These are phyloP conservation scores for Stratiolaelaps scimitus DNA, from an alignment of 1,140 invertebrate genomes.

Conservation along the genomic window DNA sequence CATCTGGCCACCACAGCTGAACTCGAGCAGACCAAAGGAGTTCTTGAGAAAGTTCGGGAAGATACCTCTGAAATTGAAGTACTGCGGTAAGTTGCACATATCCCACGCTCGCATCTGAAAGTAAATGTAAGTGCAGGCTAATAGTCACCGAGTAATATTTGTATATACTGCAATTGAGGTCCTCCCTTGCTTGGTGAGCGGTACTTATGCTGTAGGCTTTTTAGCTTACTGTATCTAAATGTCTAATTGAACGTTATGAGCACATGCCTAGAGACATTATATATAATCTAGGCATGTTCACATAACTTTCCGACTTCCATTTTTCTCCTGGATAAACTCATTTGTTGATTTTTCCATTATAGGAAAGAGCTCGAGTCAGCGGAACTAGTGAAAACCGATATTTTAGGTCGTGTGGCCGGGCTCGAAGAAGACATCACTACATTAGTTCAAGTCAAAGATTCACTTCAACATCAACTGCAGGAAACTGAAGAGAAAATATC, in stretches of 20 bases:
- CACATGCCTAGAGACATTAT: too few relatives aligned
- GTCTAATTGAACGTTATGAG: too few relatives aligned
- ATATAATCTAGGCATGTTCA: too few relatives aligned
- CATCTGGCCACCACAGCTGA: slow-evolving; percentile 25
- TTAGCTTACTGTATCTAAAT: too few relatives aligned
- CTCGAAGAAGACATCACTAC: slow-evolving; percentile 3
- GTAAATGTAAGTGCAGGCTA: too few relatives aligned
- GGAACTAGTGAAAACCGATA: background rate
- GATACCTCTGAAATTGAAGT: background rate
- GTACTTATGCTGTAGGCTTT: too few relatives aligned
- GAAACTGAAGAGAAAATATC: slow-evolving; percentile 5
- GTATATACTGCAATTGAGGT: too few relatives aligned
- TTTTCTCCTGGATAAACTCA: too few relatives aligned
- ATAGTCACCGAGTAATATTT: too few relatives aligned
- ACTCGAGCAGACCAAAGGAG: slow-evolving; percentile 12
- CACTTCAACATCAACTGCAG: background rate
- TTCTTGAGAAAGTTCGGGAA: background rate
- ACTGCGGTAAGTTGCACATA: background rate
- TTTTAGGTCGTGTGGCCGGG: background rate
- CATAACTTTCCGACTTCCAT: too few relatives aligned
- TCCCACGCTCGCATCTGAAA: too few relatives aligned
- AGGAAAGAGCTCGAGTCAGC: background rate
- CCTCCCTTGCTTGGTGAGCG: too few relatives aligned
- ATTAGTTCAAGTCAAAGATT: background rate
- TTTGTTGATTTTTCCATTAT: background rate